Evolutionary conservation across 2,797 vertebrate genomes (phyloP).

Genomic region (Glossophaga mutica): DNA sequence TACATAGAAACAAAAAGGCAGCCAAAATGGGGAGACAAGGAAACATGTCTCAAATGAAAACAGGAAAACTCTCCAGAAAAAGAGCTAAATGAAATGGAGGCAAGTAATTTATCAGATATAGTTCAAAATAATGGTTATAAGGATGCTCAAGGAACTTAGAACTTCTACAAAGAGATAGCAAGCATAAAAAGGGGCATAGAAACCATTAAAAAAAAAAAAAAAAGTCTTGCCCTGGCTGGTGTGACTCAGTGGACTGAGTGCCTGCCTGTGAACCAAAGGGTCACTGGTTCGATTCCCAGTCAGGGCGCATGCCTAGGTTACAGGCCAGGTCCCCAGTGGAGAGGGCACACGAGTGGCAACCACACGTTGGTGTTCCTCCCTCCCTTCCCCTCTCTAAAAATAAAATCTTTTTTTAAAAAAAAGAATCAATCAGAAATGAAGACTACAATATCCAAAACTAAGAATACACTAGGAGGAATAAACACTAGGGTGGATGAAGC

Average conservation of each 20-base stretch:
- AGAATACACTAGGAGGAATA: not conserved
- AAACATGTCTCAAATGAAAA: not conserved
- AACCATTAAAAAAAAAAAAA: too few relatives aligned
- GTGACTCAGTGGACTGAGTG: too few relatives aligned
- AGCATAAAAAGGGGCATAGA: not conserved
- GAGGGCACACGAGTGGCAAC: too few relatives aligned
- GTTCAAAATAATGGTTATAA: not conserved
- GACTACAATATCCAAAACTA: not conserved
- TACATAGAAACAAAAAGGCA: not conserved
- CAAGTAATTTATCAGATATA: not conserved
- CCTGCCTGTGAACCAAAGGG: too few relatives aligned
- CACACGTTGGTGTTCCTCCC: too few relatives aligned
- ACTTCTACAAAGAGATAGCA: not conserved
- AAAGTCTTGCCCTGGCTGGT: too few relatives aligned
- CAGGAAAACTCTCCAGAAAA: not conserved
- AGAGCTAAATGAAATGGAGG: not conserved
- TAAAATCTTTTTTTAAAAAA: too few relatives aligned
- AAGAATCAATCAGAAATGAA: not conserved
- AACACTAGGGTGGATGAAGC: not conserved
- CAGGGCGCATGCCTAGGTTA: too few relatives aligned
- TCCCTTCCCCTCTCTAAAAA: too few relatives aligned
- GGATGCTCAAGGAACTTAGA: not conserved
- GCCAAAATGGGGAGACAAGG: not conserved
- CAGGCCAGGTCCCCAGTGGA: too few relatives aligned
- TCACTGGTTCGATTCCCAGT: too few relatives aligned